Evolutionary conservation across 2,797 vertebrate genomes (phyloP).

Genomic region (Meda fulgida): DNA sequence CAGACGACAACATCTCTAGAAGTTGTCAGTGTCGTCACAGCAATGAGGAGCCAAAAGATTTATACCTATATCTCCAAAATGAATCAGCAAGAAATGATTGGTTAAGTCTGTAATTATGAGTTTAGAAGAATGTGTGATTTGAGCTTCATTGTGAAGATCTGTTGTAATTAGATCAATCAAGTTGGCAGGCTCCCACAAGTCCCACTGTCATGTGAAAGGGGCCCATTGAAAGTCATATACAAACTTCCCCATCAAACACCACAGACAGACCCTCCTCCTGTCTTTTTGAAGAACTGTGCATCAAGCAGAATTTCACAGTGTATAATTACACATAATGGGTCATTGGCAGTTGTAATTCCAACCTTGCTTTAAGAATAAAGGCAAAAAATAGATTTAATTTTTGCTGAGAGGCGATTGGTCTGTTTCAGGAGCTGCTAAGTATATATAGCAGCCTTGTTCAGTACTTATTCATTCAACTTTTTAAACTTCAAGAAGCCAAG

Average conservation of each 20-base stretch:
- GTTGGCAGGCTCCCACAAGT: conserved; percentile 14
- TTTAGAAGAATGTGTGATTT: background rate
- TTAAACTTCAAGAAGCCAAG: conserved; percentile 41
- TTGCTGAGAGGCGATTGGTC: conserved; percentile 72
- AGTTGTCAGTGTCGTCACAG: conserved; percentile 41
- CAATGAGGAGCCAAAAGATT: conserved; percentile 7
- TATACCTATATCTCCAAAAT: conserved; percentile 24
- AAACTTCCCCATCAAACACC: background rate
- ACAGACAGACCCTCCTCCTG: conserved; percentile 31
- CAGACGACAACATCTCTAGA: conserved; percentile 16
- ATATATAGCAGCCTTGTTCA: conserved; percentile 68
- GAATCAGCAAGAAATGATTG: conserved; percentile 10
- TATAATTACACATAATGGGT: conserved; percentile 77
- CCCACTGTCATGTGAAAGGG: background rate
- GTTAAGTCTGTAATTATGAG: conserved; percentile 41
- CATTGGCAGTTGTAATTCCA: conserved; percentile 63
- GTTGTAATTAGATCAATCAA: conserved; percentile 31
- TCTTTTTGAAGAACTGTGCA: conserved; percentile 65
- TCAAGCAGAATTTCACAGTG: conserved; percentile 61
- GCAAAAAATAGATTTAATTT: conserved; percentile 59
- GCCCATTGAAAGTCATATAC: background rate
- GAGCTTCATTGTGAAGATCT: conserved; percentile 35
- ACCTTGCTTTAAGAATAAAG: conserved; percentile 65
- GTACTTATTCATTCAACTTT: conserved; percentile 56
- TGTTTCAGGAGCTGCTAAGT: conserved; percentile 52